phyloP scores from a whole-genome alignment of 2,797 vertebrate species.

The Tadarida brasiliensis region DNA sequence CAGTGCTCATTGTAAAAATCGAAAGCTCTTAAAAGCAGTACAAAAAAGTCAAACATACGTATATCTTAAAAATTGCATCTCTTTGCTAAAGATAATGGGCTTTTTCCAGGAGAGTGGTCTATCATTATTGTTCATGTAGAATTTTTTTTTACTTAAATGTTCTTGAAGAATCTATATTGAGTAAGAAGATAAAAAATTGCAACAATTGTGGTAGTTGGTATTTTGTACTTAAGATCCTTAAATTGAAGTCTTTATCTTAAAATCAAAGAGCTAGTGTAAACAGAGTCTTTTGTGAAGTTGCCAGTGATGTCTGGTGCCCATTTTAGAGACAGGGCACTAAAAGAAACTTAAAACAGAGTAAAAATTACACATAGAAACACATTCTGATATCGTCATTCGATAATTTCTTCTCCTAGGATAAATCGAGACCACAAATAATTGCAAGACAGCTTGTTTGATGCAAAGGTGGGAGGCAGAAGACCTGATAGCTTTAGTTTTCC shows the following conservation, averaged over 20 bases:
- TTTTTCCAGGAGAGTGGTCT: not conserved
- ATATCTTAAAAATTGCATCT: not conserved
- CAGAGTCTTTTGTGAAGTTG: not conserved
- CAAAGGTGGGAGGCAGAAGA: not conserved
- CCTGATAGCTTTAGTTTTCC: not conserved
- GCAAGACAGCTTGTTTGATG: not conserved
- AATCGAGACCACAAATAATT: not conserved
- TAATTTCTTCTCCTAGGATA: not conserved
- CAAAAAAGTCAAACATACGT: not conserved
- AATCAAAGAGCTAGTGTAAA: not conserved
- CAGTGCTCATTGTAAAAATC: not conserved
- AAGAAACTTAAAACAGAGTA: not conserved
- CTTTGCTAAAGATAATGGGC: slow-evolving; percentile 20
- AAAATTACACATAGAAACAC: not conserved
- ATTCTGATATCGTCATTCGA: not conserved
- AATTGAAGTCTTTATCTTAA: not conserved
- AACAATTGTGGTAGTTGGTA: not conserved
- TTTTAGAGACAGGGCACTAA: not conserved
- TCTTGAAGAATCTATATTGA: not conserved
- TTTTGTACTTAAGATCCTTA: slow-evolving; percentile 7
- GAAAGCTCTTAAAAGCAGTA: not conserved
- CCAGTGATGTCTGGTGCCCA: not conserved
- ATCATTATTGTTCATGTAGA: not conserved
- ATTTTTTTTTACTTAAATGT: not conserved
- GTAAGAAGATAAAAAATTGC: not conserved